Base-by-base conservation (phyloP, 2,113 vertebrate genomes). In the Dendrocopos noguchii region DNA sequence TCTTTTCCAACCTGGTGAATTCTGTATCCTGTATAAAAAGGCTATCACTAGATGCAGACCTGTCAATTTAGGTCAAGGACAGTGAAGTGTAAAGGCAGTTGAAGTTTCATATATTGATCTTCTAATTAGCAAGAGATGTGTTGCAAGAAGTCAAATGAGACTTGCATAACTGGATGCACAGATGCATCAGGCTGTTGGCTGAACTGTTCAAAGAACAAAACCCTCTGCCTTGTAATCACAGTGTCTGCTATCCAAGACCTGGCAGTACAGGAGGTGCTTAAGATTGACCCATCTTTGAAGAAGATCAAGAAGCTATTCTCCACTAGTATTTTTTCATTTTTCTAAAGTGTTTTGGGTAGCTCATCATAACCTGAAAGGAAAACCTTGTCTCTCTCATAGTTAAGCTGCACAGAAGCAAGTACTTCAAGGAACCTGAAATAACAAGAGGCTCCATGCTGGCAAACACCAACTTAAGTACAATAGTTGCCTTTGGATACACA, bases 251-350 rank as follows among this genome's bases (percentile, higher is more conserved):
- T 0, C 17, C 0, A 2, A 52, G 15, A 57, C 17, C 16, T 39
- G 39, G 31, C 36, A 53, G 5, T 25, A 15, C 1, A 0, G 28
- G 7, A 4, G 15, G 19, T 46, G 29, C 2, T 0, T 14, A 16
- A 28, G n/a, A 36, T 11, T 72, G 44, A 36, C 15, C 12, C 11
- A 13, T 20, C 34, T 31, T 86, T 44, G 53, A 78, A 71, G 63
- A 68, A 55, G 17, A 64, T 52, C 13, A 55, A 74, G 13, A 88
- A 12, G 36, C 25, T 57, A 16, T 57, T 93, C 90, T 72, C 47
- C 59, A 27, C 19, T 15, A 15, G 3, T 25, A 28, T 46, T 63
- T 81, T 57, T 83, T 44, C 8, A 21, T 61, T 86, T 77, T 55
- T 2, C 0, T 28, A 65, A 61, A 24, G 27, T 61, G 7, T 57